Percentiles rank a stretch among this genome's conserved stretches.
phyloP scores from a whole-genome alignment of 2,888 invertebrate species.

The Leistus spinibarbis region DNA sequence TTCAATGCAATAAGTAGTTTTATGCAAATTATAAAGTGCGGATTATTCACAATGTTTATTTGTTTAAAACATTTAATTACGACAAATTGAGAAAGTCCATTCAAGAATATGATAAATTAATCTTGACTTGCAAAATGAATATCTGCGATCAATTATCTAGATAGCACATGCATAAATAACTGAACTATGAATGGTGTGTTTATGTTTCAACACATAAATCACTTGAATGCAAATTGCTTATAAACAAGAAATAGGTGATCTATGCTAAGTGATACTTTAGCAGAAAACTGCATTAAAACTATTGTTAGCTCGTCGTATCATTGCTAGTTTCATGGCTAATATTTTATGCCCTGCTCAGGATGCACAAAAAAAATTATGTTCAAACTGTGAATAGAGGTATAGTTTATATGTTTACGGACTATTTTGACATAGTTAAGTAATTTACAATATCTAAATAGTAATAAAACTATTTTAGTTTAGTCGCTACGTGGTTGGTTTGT shows the following conservation, averaged over 20 bases:
- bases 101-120: neutral
- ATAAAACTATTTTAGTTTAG: neutral
- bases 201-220: too few relatives aligned
- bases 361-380: too few relatives aligned
- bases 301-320: too few relatives aligned
- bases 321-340: too few relatives aligned
- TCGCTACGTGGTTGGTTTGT: neutral
- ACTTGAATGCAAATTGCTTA: too few relatives aligned
- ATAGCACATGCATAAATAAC: neutral
- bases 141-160: neutral
- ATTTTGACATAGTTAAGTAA: neutral
- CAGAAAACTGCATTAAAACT: too few relatives aligned
- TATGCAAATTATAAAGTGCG: neutral
- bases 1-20: too few relatives aligned
- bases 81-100: neutral
- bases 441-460: neutral
- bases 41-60: neutral
- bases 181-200: neutral
- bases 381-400: neutral
- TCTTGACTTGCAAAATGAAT: neutral
- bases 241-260: too few relatives aligned
- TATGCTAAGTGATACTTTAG: too few relatives aligned
- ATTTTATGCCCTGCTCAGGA: neutral
- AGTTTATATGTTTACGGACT: neutral
- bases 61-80: neutral